Evolutionary conservation across 2,113 vertebrate genomes (phyloP), one percentile per base, ranked within the genome.

Genomic region (Strix uralensis): DNA sequence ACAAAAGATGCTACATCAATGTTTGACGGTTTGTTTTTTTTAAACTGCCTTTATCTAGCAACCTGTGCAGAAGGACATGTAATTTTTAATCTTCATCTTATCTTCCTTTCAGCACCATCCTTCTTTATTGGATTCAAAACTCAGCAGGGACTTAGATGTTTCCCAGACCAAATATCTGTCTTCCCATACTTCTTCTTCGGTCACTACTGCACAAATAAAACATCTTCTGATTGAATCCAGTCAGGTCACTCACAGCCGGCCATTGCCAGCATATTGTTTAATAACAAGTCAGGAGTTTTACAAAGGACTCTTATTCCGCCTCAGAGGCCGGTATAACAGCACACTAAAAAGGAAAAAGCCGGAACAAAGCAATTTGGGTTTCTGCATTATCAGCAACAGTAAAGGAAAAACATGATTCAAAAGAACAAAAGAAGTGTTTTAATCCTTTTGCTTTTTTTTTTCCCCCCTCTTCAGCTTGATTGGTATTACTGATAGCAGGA

Each of bases 141-240:
- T 72, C 84, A 90, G 89, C 54, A 73, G 78, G 58, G 73, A 69
- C 6, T 6, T 17, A 27, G 36, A 57, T 8, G 4, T 42, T 92
- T 89, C 91, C 71, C 81, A 87, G 86, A 91, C 87, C n/a, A 87
- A 93, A 95, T 15, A 81, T 34, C 42, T 42, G 32, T 69, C 62
- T 80, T 65, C 42, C 36, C 2, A 2, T 15, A 47, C 9, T 72
- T 26, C 44, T 94, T 42, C 26, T 78, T 72, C 2, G 4, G 78
- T 66, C 69, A 51, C 46, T 66, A 70, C 40, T 38, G 80, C 36
- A 67, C 38, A 71, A 92, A 88, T 49, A 57, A 86, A 94, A 59
- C 36, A 86, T 29, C 26, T 49, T n/a, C 36, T 89, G 61, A 61
- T 40, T 44, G 58, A 72, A 75, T 69, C 66, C 36, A 44, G 36